Conservation (phyloP, 2,888 invertebrate species). For the Girardia tigrina region DNA sequence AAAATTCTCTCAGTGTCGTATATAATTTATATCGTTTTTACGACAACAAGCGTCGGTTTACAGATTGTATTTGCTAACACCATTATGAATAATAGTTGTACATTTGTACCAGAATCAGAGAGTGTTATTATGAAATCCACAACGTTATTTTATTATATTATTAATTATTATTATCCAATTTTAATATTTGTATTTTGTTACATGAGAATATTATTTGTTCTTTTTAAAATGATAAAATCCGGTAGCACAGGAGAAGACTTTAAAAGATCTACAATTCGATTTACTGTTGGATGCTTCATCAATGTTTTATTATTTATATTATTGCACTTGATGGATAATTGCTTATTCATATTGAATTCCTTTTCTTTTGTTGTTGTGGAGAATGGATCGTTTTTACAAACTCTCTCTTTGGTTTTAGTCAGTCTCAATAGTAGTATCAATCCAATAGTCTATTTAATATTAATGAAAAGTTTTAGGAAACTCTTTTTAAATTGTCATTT, state of each 20-base stretch:
- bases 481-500: too few relatives aligned
- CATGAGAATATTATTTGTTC: not conserved
- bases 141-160: constrained; percentile 17
- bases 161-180: constrained; percentile 17
- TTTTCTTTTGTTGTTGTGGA: not conserved
- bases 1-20: not conserved
- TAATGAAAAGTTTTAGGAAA: not conserved
- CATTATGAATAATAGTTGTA: not conserved
- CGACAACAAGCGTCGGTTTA: not conserved
- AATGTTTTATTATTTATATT: constrained; percentile 5
- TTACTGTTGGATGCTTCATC: not conserved
- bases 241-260: not conserved
- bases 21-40: not conserved
- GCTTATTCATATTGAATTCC: not conserved
- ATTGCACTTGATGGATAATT: constrained; percentile 10
- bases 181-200: not conserved
- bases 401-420: not conserved
- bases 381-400: not conserved
- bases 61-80: not conserved
- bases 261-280: constrained; percentile 5
- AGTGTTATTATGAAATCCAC: not conserved
- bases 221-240: not conserved
- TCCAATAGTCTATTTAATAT: not conserved
- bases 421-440: not conserved
- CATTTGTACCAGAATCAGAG: not conserved